phyloP scores from a whole-genome alignment of 2,888 invertebrate genomes.

The Alsophila aescularia region DNA sequence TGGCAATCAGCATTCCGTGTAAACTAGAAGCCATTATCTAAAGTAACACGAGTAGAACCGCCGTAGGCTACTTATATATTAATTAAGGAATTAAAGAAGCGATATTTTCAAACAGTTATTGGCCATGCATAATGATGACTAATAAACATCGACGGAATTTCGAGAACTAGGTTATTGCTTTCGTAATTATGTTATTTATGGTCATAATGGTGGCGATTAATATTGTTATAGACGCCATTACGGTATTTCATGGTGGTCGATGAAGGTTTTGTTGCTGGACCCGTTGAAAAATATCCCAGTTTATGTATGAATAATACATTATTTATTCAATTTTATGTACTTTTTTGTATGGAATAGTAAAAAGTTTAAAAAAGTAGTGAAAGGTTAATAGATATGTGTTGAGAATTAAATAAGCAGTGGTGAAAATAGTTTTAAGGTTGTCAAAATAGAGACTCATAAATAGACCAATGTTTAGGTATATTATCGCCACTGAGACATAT shows the following conservation, averaged over 20 bases:
- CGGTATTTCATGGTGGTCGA: slow-evolving; percentile 19
- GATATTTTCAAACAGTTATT: slow-evolving; percentile 16
- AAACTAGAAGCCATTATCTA: not conserved
- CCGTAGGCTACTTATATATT: slow-evolving; percentile 1
- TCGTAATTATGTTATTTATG: slow-evolving; percentile 27
- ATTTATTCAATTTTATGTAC: not conserved
- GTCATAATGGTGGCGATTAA: slow-evolving; percentile 18
- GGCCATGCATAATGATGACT: slow-evolving; percentile 16
- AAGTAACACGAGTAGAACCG: not conserved
- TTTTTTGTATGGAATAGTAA: not conserved
- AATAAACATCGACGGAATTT: slow-evolving; percentile 23
- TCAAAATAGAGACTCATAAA: no score
- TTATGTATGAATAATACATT: slow-evolving; percentile 11
- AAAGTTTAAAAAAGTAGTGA: not conserved
- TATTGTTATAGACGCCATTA: slow-evolving; percentile 25
- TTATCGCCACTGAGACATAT: no score
- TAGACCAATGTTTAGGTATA: no score
- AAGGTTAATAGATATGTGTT: not conserved
- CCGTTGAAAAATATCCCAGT: slow-evolving; percentile 19
- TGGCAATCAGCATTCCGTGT: not conserved
- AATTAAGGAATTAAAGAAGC: slow-evolving; percentile 14
- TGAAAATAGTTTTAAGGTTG: no score
- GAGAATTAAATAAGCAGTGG: no score
- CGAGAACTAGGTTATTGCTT: slow-evolving; percentile 22
- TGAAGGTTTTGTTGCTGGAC: slow-evolving; percentile 4